Evolutionary conservation across 92 coral and sea anemone species (phyloP).

Genomic region (Phenganax stokvisi): DNA sequence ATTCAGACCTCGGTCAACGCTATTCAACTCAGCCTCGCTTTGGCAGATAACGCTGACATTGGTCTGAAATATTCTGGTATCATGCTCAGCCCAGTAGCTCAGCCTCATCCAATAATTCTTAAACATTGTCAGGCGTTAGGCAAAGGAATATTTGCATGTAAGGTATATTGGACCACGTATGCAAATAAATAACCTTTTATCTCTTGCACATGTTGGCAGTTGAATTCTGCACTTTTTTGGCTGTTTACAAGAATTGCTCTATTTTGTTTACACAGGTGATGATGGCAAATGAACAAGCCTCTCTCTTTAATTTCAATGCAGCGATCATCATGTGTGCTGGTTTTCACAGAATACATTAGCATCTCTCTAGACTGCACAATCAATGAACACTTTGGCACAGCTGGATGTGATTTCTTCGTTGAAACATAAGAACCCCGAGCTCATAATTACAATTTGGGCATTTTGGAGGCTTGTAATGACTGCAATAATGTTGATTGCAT

Average conservation of each 20-base stretch:
- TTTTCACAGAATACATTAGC: slow-evolving; percentile 7
- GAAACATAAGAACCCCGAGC: slow-evolving; percentile 18
- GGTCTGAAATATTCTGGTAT: too few relatives aligned
- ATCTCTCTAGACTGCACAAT: not conserved
- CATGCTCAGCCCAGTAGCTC: too few relatives aligned
- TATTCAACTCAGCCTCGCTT: too few relatives aligned
- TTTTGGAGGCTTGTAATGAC: not conserved
- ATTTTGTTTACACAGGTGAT: slow-evolving; percentile 3
- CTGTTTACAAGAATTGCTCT: slow-evolving; percentile 31
- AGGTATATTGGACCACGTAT: too few relatives aligned
- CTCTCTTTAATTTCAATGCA: slow-evolving; percentile 10
- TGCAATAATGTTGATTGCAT: not conserved
- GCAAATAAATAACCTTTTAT: not conserved
- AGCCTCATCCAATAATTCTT: too few relatives aligned
- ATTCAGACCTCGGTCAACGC: too few relatives aligned
- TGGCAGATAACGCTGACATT: too few relatives aligned
- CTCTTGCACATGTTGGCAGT: slow-evolving; percentile 33
- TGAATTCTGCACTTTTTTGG: slow-evolving; percentile 14
- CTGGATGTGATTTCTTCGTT: not conserved
- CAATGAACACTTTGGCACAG: slow-evolving; percentile 16
- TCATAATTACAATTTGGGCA: slow-evolving; percentile 8
- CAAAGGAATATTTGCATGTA: too few relatives aligned
- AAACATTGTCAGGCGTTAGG: too few relatives aligned
- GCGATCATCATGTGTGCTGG: slow-evolving; percentile 40
- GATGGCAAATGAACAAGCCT: slow-evolving; percentile 19